These are phyloP conservation scores for Nomia melanderi DNA, from an alignment of 1,140 invertebrate species.

Conservation along the genomic window DNA sequence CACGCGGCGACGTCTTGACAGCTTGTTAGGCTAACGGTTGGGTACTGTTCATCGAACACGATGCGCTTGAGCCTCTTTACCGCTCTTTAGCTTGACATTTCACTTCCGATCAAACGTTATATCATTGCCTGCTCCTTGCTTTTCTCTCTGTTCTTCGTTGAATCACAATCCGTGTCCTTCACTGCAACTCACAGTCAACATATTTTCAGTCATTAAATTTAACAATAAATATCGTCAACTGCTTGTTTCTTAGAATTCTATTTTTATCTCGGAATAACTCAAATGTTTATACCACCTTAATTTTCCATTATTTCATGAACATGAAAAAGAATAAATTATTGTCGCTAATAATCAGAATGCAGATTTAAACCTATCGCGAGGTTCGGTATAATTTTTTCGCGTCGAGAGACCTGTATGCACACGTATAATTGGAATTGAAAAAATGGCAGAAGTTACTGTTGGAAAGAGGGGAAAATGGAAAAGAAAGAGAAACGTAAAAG, in stretches of 20 bases:
- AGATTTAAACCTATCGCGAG: too few species aligned
- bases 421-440: too few species aligned
- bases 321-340: too few species aligned
- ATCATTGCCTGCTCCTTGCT: conserved; percentile 20
- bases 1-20: conserved; percentile 79
- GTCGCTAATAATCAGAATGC: too few species aligned
- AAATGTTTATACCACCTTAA: too few species aligned
- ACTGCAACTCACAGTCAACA: neutral
- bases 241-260: too few species aligned
- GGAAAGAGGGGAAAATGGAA: neutral
- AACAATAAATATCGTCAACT: too few species aligned
- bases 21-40: conserved; percentile 77
- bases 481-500: neutral
- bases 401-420: too few species aligned
- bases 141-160: neutral
- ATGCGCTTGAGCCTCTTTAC: conserved; percentile 68
- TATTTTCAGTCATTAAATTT: neutral
- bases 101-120: conserved; percentile 40
- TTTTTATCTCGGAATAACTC: too few species aligned
- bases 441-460: neutral
- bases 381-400: too few species aligned
- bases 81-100: conserved; percentile 68
- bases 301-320: too few species aligned
- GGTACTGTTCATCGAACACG: conserved; percentile 54
- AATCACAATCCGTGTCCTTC: neutral